Evolutionary conservation across 2,113 vertebrate species (phyloP).

Genomic region (Callopanchax toddi): DNA sequence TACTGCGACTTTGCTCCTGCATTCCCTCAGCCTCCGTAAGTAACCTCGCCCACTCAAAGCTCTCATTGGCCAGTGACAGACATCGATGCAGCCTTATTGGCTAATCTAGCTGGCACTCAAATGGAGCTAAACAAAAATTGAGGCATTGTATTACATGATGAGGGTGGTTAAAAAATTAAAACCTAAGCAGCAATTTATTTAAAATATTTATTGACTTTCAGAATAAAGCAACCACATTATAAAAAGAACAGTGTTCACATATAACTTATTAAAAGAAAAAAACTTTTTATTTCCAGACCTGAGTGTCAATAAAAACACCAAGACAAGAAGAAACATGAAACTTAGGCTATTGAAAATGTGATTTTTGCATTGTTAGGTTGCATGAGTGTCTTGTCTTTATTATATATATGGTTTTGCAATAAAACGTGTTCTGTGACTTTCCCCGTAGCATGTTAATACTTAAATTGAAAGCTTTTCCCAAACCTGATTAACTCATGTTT

Average conservation of each 20-base stretch:
- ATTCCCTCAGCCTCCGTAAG: neutral
- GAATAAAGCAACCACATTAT: constrained; percentile 80
- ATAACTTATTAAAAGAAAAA: constrained; percentile 64
- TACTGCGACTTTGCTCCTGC: constrained; percentile 30
- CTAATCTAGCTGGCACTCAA: neutral
- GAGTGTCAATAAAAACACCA: constrained; percentile 79
- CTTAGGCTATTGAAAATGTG: constrained; percentile 48
- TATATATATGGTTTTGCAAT: constrained; percentile 33
- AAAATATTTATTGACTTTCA: constrained; percentile 82
- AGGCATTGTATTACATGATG: too few species aligned
- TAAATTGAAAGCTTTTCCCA: constrained; percentile 36
- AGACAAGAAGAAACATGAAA: constrained; percentile 66
- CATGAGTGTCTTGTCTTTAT: constrained; percentile 58
- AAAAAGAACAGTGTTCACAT: constrained; percentile 79
- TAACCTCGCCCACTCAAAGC: constrained; percentile 28
- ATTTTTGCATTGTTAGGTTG: constrained; percentile 77
- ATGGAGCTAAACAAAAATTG: too few species aligned
- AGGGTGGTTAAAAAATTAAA: neutral
- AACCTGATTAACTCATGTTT: constrained; percentile 37
- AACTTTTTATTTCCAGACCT: constrained; percentile 77
- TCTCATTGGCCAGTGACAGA: constrained; percentile 50
- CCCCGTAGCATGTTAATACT: constrained; percentile 55
- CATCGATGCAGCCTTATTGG: constrained; percentile 10
- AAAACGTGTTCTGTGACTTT: constrained; percentile 32
- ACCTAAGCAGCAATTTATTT: constrained; percentile 43